Conservation (phyloP, 2,797 vertebrate genomes). For the Platyrinchus mystaceus region DNA sequence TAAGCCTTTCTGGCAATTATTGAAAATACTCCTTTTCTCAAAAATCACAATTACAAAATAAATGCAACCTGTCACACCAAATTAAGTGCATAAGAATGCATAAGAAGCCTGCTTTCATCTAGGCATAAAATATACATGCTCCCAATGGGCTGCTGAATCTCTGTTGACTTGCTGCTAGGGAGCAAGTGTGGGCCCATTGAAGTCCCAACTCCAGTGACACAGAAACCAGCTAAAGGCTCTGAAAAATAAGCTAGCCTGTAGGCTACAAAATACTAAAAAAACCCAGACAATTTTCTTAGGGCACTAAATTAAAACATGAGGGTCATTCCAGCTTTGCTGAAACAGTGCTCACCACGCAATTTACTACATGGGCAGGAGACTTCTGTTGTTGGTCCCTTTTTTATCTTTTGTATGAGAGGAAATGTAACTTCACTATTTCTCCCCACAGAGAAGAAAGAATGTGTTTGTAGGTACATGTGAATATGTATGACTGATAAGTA, state of each 20-base stretch:
- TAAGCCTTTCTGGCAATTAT: background rate
- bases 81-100: background rate
- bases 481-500: background rate
- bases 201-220: fast-evolving
- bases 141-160: background rate
- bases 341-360: background rate
- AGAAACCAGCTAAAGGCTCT: background rate
- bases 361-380: background rate
- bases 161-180: background rate
- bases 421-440: background rate
- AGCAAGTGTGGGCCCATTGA: background rate
- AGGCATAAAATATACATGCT: background rate
- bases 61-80: background rate
- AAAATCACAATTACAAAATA: background rate
- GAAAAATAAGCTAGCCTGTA: background rate
- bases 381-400: background rate
- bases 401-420: background rate
- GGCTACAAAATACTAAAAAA: background rate
- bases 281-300: background rate
- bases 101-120: background rate
- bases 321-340: background rate
- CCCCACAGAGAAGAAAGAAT: background rate
- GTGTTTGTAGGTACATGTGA: background rate
- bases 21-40: background rate
- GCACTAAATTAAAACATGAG: background rate